A percentile compares a stretch with the other conserved stretches of the same genome.
phyloP scores from a whole-genome alignment of 2,113 vertebrate species.

The Ahaetulla prasina region DNA sequence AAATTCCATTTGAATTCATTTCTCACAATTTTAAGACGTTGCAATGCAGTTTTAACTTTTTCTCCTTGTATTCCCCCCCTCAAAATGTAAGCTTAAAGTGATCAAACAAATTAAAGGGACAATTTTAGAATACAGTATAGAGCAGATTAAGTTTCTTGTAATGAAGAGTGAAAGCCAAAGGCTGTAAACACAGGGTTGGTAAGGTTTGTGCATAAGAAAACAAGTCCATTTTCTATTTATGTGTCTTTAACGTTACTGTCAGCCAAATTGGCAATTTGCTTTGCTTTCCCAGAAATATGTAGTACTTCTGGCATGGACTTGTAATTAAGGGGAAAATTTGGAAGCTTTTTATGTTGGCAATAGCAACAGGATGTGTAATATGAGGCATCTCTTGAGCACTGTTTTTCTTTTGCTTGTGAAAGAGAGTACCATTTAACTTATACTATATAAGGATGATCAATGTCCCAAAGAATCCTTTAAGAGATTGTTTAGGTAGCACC shows the following conservation, averaged over 20 bases:
- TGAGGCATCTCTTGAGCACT: slow-evolving; percentile 39
- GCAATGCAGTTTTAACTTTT: background rate
- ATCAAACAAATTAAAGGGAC: background rate
- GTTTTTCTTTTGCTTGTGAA: slow-evolving; percentile 34
- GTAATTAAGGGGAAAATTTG: slow-evolving; percentile 54
- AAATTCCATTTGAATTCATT: background rate
- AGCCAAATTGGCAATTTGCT: slow-evolving; percentile 49
- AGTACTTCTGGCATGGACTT: slow-evolving; percentile 46
- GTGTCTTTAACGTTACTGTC: slow-evolving; percentile 56
- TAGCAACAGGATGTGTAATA: slow-evolving; percentile 36
- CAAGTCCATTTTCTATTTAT: slow-evolving; percentile 49
- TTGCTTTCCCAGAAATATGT: slow-evolving; percentile 65
- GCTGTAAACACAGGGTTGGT: slow-evolving; percentile 20
- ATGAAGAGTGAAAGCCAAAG: slow-evolving; percentile 19
- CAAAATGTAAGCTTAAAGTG: background rate
- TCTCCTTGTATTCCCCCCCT: background rate
- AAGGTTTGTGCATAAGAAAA: slow-evolving; percentile 38
- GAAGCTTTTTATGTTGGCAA: slow-evolving; percentile 39
- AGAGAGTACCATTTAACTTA: background rate
- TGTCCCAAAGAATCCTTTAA: background rate
- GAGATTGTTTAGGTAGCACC: background rate
- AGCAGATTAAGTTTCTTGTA: background rate
- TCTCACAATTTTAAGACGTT: background rate
- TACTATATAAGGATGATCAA: background rate
- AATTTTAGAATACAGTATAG: background rate